A percentile compares a stretch with the other conserved stretches of the same genome.
Evolutionary conservation across 1,140 invertebrate genomes (phyloP).

Genomic region (Drosophila ficusphila): DNA sequence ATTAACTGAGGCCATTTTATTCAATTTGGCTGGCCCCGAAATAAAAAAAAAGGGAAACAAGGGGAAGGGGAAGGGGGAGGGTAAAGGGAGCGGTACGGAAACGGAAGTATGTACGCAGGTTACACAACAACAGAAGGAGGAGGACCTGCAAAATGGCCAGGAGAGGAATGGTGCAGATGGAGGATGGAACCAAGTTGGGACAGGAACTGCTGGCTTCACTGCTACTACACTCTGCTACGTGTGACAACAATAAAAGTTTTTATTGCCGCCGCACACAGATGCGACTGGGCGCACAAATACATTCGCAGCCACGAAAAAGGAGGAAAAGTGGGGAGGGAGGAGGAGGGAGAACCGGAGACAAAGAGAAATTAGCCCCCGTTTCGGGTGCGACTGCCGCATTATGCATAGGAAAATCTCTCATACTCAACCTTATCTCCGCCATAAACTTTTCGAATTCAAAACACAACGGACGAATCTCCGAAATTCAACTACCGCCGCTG

Average conservation of each 20-base stretch:
- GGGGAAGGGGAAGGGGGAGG: constrained; percentile 18
- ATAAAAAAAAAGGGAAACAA: constrained; percentile 15
- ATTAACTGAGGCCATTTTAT: constrained; percentile 81
- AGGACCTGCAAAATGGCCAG: constrained; percentile 8
- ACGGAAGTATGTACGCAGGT: constrained; percentile 81
- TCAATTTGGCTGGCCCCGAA: constrained; percentile 68
- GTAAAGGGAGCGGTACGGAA: constrained; percentile 43
- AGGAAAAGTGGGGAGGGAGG: background rate
- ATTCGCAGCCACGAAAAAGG: background rate
- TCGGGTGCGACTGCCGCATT: constrained; percentile 41
- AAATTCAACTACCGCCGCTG: constrained; percentile 28
- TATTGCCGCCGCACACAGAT: constrained; percentile 75
- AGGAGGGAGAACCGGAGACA: background rate
- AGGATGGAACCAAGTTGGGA: constrained; percentile 12
- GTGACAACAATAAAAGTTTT: constrained; percentile 83
- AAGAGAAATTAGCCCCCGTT: constrained; percentile 32
- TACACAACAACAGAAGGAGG: constrained; percentile 56
- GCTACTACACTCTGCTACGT: constrained; percentile 57
- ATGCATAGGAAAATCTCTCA: constrained; percentile 61
- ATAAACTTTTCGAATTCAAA: constrained; percentile 41
- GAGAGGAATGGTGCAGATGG: background rate
- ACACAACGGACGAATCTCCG: constrained; percentile 24
- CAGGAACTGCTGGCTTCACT: constrained; percentile 48
- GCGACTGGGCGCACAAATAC: constrained; percentile 35
- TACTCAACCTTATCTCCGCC: constrained; percentile 8